phyloP scores from a whole-genome alignment of 35 echinoderm and acorn worm genomes.

The Heliocidaris erythrogramma region DNA sequence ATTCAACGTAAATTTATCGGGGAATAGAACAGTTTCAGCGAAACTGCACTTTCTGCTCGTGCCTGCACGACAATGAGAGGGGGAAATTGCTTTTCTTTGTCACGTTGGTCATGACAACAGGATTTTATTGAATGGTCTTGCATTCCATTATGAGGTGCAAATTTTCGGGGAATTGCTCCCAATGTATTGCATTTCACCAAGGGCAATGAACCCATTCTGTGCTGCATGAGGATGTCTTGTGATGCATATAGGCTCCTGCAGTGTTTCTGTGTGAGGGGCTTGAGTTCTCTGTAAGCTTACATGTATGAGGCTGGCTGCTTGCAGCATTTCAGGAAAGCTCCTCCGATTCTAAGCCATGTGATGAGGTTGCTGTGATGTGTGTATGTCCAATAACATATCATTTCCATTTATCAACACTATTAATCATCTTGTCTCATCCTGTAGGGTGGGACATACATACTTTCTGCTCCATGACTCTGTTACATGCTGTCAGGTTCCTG shows the following conservation, averaged over 20 bases:
- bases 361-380: no score
- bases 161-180: background rate
- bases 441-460: no score
- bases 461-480: no score
- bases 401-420: no score
- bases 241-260: background rate
- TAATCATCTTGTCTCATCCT: no score
- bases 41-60: background rate
- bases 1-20: background rate
- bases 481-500: no score
- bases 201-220: background rate
- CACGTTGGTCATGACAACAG: background rate
- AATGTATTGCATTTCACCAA: background rate
- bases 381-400: no score
- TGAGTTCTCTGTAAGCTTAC: background rate
- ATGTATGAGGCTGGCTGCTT: no score
- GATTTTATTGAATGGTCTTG: background rate
- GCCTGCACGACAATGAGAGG: background rate
- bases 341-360: no score
- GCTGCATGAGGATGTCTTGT: background rate
- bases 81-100: conserved; percentile 11
- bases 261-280: background rate
- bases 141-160: conserved; percentile 10
- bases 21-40: background rate
- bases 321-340: no score